Base-by-base conservation (phyloP, 2,113 vertebrate genomes). In the Maccullochella peelii region DNA sequence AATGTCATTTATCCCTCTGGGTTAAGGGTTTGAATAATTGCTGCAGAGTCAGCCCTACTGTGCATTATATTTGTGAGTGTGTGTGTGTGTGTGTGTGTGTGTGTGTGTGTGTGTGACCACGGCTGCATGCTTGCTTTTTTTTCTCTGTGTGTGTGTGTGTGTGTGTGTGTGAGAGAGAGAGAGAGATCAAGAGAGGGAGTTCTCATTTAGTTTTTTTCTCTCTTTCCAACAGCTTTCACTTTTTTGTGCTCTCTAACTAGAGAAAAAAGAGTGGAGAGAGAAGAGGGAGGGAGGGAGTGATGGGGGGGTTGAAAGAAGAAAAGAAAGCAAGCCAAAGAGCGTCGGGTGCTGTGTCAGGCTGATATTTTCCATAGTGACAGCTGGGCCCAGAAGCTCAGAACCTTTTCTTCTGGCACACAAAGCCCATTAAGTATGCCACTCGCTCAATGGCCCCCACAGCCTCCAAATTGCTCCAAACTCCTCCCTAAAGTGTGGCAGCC, bases 361-460 rank as follows among this genome's bases (percentile, higher is more conserved):
- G 94, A 96, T 96, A 95, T 96, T 96, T 95, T 95, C 93, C 92
- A 93, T 93, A 55, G 95, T 96, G 97, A 97, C 97, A 98, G 97
- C 97, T 98, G 97, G 97, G 96, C 94, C 94, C 93, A 93, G 93
- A 92, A 91, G 90, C 91, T 91, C 92, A 88, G 92, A 92, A 91
- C 92, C 93, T 92, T 96, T 95, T 95, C 94, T 95, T 95, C 92
- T 93, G 94, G 86, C 90, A 86, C 95, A 97, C 96, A 97, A 98
- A 97, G 97, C 96, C 96, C 96, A 98, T 98, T 97, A 98, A 97
- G 95, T 96, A 96, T 96, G 96, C 94, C 95, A 93, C 96, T 96
- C 94, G 95, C 95, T 97, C 97, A 96, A 96, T 96, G 96, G 96
- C 93, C 92, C 96, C 95, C 91, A 90, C 95, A 88, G 95, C 96